These are phyloP conservation scores for Camptogramma bilineatum DNA, from an alignment of 2,888 invertebrate genomes.

Conservation along the genomic window DNA sequence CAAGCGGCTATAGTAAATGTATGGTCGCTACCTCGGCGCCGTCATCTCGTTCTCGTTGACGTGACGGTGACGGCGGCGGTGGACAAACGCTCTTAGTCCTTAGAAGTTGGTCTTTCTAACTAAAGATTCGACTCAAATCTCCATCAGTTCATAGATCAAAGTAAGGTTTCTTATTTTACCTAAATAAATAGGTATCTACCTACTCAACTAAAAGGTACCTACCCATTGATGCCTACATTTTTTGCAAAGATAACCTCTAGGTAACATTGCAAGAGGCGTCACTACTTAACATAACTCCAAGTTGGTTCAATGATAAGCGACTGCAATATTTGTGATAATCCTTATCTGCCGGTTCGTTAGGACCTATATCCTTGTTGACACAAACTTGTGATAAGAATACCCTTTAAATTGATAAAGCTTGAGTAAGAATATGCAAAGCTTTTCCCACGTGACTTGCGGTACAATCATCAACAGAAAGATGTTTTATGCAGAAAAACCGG, in stretches of 20 bases:
- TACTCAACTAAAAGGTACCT: not conserved
- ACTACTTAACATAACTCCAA: not conserved
- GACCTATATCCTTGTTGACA: slow-evolving; percentile 14
- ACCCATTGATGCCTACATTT: not conserved
- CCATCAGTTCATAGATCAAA: no score
- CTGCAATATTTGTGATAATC: slow-evolving; percentile 3
- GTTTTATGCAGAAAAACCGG: no score
- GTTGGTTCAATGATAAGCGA: slow-evolving; percentile 20
- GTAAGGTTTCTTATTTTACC: no score
- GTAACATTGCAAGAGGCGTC: not conserved
- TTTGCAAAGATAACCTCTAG: not conserved
- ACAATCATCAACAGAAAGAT: no score
- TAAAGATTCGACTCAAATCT: no score
- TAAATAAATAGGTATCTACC: no score
- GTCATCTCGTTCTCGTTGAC: no score
- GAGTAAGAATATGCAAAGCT: not conserved
- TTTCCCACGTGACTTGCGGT: not conserved
- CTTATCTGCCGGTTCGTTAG: slow-evolving; percentile 12
- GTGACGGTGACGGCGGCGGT: no score
- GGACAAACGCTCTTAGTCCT: no score
- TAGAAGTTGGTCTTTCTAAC: no score
- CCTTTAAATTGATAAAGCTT: not conserved
- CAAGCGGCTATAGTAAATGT: no score
- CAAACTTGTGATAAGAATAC: slow-evolving; percentile 1
- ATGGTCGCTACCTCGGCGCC: no score